Conservation (phyloP, 64 coral and sea anemone species). For the Hydrozoanthus tunicans region DNA sequence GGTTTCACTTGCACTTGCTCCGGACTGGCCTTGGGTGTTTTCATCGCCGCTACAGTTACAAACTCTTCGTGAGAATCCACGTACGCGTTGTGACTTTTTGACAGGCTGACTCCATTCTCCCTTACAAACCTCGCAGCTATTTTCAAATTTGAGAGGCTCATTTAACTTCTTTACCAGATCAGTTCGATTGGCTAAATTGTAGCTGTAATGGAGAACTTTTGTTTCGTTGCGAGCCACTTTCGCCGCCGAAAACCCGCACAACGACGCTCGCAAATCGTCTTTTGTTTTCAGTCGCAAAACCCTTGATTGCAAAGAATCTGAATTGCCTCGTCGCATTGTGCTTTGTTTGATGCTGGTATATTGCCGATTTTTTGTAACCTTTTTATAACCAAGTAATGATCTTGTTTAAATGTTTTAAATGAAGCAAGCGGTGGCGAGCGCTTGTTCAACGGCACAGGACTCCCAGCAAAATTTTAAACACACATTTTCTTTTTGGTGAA, state of each 20-base stretch:
- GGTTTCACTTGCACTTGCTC: not conserved
- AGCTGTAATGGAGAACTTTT: constrained; percentile 66
- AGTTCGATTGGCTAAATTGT: constrained; percentile 39
- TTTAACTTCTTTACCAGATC: not conserved
- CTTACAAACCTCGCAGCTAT: not conserved
- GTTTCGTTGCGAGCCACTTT: constrained; percentile 11
- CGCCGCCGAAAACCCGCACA: not conserved
- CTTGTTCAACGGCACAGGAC: too few relatives aligned
- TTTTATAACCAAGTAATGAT: not conserved
- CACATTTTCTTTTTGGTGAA: too few relatives aligned
- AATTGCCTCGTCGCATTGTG: not conserved
- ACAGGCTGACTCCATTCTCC: not conserved
- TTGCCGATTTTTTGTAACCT: not conserved
- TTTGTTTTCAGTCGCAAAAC: not conserved
- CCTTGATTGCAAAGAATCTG: not conserved
- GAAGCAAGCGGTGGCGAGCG: too few relatives aligned
- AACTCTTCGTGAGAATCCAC: not conserved
- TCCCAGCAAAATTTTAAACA: too few relatives aligned
- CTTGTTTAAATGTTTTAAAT: not conserved
- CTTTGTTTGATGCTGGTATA: not conserved
- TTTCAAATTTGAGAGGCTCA: not conserved
- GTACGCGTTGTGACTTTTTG: not conserved
- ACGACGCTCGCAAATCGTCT: constrained; percentile 2
- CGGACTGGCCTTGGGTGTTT: not conserved
- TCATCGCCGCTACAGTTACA: not conserved